Conservation (phyloP, 2,888 invertebrate genomes). For the Gymnoscelis rufifasciata region DNA sequence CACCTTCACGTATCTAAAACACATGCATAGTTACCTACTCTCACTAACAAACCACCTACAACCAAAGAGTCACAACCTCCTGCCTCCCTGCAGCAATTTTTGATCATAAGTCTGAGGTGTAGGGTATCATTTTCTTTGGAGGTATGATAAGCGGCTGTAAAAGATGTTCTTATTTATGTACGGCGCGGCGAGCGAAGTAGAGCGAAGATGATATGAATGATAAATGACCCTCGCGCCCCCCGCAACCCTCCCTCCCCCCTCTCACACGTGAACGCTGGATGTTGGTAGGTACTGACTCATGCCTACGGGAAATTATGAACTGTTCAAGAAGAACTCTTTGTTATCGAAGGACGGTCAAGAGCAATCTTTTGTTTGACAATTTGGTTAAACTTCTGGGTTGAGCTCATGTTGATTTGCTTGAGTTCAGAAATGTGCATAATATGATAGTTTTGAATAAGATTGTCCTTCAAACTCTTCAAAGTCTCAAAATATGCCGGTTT, state of each 20-base stretch:
- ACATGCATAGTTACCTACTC: slow-evolving; percentile 69
- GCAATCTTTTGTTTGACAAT: slow-evolving; percentile 14
- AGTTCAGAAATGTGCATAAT: neutral
- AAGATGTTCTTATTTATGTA: slow-evolving; percentile 80
- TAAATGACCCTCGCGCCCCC: slow-evolving; percentile 73
- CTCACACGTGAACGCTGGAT: slow-evolving; percentile 72
- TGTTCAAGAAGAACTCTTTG: slow-evolving; percentile 47
- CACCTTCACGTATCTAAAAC: slow-evolving; percentile 58
- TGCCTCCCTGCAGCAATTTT: slow-evolving; percentile 24
- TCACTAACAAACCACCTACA: slow-evolving; percentile 44
- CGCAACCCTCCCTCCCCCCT: slow-evolving; percentile 40
- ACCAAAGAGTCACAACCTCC: slow-evolving; percentile 37
- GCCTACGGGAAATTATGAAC: slow-evolving; percentile 59
- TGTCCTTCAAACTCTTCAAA: too few species aligned
- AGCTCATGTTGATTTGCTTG: too few species aligned
- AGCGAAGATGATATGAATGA: slow-evolving; percentile 80
- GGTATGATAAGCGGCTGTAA: slow-evolving; percentile 58
- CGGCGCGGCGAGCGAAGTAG: slow-evolving; percentile 79
- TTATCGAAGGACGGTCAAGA: slow-evolving; percentile 24
- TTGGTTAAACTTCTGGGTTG: slow-evolving; percentile 9
- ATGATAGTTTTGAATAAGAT: neutral
- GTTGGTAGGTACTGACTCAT: slow-evolving; percentile 42
- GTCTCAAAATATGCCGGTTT: too few species aligned
- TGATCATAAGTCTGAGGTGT: slow-evolving; percentile 27
- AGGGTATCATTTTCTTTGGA: slow-evolving; percentile 28